Evolutionary conservation across 2,797 vertebrate species (phyloP).

Genomic region (Bradypodion ventrale): DNA sequence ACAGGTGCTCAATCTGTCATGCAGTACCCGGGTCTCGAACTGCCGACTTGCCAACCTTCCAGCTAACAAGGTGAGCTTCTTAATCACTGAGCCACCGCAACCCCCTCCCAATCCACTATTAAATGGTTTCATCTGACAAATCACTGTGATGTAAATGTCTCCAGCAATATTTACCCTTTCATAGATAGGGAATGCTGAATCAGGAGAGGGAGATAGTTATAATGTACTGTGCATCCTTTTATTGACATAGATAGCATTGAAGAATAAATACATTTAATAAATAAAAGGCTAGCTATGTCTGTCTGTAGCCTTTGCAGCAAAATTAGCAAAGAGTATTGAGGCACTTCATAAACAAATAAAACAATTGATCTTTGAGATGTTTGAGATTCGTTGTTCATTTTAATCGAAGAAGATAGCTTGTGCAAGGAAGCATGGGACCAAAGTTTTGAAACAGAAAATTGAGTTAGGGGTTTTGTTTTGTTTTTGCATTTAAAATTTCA

Average conservation of each 20-base stretch:
- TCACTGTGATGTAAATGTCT: background rate
- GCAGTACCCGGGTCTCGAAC: too few relatives aligned
- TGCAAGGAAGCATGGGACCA: background rate
- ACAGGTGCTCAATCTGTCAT: too few relatives aligned
- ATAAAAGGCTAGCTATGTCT: too few relatives aligned
- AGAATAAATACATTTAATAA: background rate
- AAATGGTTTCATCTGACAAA: background rate
- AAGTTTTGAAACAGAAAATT: background rate
- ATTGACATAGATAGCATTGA: background rate
- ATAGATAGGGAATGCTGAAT: background rate
- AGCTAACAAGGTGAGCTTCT: too few relatives aligned
- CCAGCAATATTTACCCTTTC: background rate
- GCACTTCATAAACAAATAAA: too few relatives aligned
- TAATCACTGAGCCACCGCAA: too few relatives aligned
- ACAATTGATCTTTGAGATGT: too few relatives aligned
- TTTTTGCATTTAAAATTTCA: constrained; percentile 21
- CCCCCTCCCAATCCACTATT: background rate
- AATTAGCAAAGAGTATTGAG: too few relatives aligned
- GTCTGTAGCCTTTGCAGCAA: too few relatives aligned
- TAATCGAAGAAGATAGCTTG: background rate
- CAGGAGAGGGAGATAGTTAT: background rate
- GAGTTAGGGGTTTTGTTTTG: background rate
- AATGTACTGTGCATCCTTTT: background rate
- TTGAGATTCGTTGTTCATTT: too few relatives aligned
- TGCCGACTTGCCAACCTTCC: too few relatives aligned